Percentiles rank a stretch among this genome's conserved stretches.
Evolutionary conservation across 2,888 invertebrate genomes (phyloP).

Genomic region (Invenusta paracnida): DNA sequence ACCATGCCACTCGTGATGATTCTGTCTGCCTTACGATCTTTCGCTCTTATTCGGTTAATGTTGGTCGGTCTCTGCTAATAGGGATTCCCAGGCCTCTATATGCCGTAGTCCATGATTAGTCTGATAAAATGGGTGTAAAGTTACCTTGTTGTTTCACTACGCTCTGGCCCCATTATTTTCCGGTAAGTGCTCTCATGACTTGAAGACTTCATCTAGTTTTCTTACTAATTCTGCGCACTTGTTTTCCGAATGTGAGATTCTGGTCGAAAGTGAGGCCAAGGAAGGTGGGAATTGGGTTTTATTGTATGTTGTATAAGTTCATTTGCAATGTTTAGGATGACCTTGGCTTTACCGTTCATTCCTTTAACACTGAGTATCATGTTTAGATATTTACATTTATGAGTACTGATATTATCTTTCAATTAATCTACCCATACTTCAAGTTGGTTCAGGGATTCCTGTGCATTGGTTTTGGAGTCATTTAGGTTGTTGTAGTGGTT

Average conservation of each 20-base stretch:
- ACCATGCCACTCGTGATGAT: background rate
- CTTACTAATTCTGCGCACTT: background rate
- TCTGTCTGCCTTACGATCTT: background rate
- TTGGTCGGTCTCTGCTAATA: background rate
- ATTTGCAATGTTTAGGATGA: background rate
- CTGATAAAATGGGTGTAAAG: background rate
- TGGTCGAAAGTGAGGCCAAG: background rate
- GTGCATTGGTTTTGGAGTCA: background rate
- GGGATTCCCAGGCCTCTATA: background rate
- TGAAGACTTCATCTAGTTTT: background rate
- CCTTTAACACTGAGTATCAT: background rate
- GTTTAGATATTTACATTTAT: background rate
- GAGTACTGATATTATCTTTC: background rate
- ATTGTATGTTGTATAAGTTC: background rate
- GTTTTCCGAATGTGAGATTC: background rate
- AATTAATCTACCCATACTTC: background rate
- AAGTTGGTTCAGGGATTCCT: background rate
- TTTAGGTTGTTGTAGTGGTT: background rate
- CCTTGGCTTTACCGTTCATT: background rate
- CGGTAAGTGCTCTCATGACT: background rate
- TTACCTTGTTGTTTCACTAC: background rate
- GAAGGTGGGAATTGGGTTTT: background rate
- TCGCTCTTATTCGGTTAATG: background rate
- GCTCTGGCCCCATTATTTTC: background rate
- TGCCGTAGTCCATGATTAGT: background rate